Evolutionary conservation across 2,888 invertebrate genomes (phyloP), one percentile per base, ranked within the genome.

Genomic region (Microctonus hyperodae): DNA sequence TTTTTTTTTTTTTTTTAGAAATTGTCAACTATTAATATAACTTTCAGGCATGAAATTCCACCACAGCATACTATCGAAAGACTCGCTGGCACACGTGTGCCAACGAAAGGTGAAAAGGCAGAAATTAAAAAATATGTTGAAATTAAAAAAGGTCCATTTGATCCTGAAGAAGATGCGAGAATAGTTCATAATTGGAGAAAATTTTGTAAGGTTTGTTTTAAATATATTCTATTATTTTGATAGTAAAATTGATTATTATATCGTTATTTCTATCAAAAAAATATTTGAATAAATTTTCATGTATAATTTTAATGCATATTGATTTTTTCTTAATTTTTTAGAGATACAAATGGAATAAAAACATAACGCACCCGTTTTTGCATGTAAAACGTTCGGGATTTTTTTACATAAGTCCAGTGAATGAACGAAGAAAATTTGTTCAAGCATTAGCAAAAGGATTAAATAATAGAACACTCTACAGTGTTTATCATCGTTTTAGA

Each of bases 371-470:
- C 13, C 80, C 81, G 23, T 83, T 83, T 68, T 56, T 81, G 23
- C 67, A 71, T 9, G 68, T 79, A 65, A 74, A 74, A 55, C 71
- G 70, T 51, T 65, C 65, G 6, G 70, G 58, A 20, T 55, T 55
- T n/a, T 69, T 63, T 22, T 70, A 75, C 31, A 73, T 78, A 7
- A 65, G 73, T 16, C 73, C 64, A 35, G 59, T 67, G 25, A 53
- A 9, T 1, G 72, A 81, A 37, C 74, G 82, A 65, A 72, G 67
- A 16, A 79, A 73, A 56, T 83, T 83, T 72, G 78, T 79, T 10
- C 82, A 80, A 58, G 82, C 81, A 70, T 68, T 83, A 68, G 82
- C 82, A 0, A 68, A 78, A 68, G 79, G 75, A 3, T 72, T 83
- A 40, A 75, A 76, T 28, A 50, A 78, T 25, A 73, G 83, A 69